Evolutionary conservation across 1,140 invertebrate genomes (phyloP), one percentile per base, ranked within the genome.

Genomic region (Brachionus asplanchnoidis): DNA sequence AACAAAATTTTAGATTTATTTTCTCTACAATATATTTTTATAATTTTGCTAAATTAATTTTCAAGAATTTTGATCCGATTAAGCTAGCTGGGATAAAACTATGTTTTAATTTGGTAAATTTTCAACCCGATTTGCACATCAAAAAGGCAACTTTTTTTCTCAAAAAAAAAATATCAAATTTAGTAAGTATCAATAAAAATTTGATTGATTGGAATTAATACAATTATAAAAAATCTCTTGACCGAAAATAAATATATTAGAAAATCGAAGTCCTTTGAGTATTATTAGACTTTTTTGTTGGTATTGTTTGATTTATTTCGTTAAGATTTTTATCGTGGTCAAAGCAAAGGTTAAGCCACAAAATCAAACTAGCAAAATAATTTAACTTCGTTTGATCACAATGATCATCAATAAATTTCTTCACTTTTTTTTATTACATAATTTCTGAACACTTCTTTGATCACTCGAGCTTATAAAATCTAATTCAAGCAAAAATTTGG

Each of bases 181-280:
- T 42, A 73, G 40, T 42, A 73, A 73, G 68, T 73, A 73, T 73
- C 68, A 73, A 73, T 40, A 40, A 73, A 28, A 73, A 73, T 40
- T 73, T 40, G 36, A 73, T 73, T 73, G 68, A 73, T 73, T 73
- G 68, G 68, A 73, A 73, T 73, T 73, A 73, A 73, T 73, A 40
- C 36, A 73, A 73, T 73, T 73, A 73, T 42, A 73, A n/a, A 32
- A 73, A 73, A 73, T 73, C 68, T 73, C 36, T 73, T 73, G 68
- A 73, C 68, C 68, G 68, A 73, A 73, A 40, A 73, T 73, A 73
- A 73, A 73, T 40, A 73, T 73, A 73, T 73, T 20, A 60, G 20
- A 40, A 73, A 73, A 42, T 40, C 36, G 17, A 73, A 42, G 17
- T 42, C 68, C 68, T 73, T 73, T 73, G 68, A 73, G 68, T 42